Conservation (phyloP, 1,140 invertebrate genomes). For the Ridgeia piscesae region DNA sequence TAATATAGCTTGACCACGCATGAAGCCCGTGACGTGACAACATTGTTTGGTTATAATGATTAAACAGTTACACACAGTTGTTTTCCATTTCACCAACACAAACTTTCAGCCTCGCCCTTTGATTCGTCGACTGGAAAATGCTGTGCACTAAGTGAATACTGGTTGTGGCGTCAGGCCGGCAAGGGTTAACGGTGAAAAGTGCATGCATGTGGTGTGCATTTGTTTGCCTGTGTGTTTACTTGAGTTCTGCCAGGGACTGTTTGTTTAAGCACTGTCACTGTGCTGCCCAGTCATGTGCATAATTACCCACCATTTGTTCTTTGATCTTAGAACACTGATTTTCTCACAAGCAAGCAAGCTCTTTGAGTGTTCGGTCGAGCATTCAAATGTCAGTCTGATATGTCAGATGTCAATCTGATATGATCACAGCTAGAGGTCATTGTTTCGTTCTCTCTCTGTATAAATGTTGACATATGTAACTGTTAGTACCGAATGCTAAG, state of each 20-base stretch:
- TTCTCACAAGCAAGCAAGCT: neutral
- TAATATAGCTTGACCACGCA: neutral
- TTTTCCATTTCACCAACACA: neutral
- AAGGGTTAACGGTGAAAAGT: neutral
- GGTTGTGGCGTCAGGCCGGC: neutral
- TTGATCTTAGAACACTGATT: neutral
- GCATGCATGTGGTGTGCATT: neutral
- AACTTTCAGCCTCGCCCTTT: neutral
- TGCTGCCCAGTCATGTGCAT: neutral
- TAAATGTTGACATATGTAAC: neutral
- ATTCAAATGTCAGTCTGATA: neutral
- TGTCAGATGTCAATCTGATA: neutral
- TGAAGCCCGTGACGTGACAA: neutral
- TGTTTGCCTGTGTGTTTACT: neutral
- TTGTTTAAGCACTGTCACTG: neutral
- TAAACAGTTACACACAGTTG: neutral
- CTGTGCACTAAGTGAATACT: neutral
- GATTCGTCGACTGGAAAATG: neutral
- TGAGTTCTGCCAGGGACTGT: neutral
- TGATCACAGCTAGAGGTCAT: neutral
- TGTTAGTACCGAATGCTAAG: neutral
- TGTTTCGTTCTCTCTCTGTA: neutral
- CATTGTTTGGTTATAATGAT: neutral
- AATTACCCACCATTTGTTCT: neutral
- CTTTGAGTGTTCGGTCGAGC: neutral